Base-by-base conservation (phyloP, 1,140 invertebrate species). In the Solenopsis invicta region DNA sequence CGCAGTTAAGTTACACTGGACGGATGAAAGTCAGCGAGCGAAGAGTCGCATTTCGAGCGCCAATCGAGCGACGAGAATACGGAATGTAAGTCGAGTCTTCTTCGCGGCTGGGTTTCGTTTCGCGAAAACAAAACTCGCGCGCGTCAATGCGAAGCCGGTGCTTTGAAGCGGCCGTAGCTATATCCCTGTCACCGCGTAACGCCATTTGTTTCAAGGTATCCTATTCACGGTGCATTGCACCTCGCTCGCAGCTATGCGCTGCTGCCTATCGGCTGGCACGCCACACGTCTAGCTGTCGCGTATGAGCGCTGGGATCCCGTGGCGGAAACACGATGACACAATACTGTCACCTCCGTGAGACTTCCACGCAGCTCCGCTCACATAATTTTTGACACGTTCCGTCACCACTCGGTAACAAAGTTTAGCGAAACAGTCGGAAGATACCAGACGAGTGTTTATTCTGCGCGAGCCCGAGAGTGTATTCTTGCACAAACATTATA, bases 221-320 rank as follows among this genome's bases (percentile, higher is more conserved):
- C 87, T 88, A 90, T 90, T 91, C 89, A 88, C 81, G 74, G 90
- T 90, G 78, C 90, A 91, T 91, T 91, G 87, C 90, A 91, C 90
- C 80, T 91, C 84, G 81, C 56, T 4, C 52, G 21, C 37, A 21
- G 52, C 29, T 80, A 29, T 16, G 77, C 0, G 9, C 61, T 4
- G 29, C 61, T 37, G 16, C 56, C 34, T 48, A 80, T 67, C 21
- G 50, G 34, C 16, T 66, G 50, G 2, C 59, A 21, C 37, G 45
- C 52, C 52, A 61, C 56, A 50, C 56, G 62, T 67, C 37, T 81
- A 72, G 52, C 24, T 66, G 64, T 66, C 48, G 76, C 48, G 29
- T 16, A 41, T n/a, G 24, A n/a, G n/a, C 75, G 54, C 61, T 69
- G 69, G 69, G 41, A 37, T 61, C 45, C 29, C 52, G n/a, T 29